Base-by-base conservation (phyloP, 2,797 vertebrate species). In the Lycodopsis pacificus region DNA sequence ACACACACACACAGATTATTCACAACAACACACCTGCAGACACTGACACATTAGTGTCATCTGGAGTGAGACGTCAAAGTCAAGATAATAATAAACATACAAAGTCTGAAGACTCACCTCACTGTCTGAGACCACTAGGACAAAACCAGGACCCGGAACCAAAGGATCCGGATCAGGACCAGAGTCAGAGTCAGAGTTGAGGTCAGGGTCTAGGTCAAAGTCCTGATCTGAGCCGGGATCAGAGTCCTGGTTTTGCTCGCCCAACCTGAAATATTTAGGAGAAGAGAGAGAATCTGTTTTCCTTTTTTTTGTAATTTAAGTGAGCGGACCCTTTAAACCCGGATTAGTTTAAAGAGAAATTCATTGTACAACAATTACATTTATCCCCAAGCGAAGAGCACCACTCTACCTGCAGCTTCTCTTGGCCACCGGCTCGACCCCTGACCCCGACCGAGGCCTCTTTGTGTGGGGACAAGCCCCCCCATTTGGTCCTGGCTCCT, bases 131-230 rank as follows among this genome's bases (percentile, higher is more conserved):
- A 79, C 62, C 67, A 93, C 89, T 34, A 93, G 77, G 53, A 92
- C 86, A 61, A 88, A 91, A 64, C 88, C 89, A n/a, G 82, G 75
- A 68, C 89, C 88, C 5, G 89, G 91, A 71, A 86, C 85, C 20
- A 62, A 30, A 1, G 66, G 12, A 59, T 73, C 80, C 0, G 69
- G 4, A 2, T 73, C 72, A 7, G 56, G 11, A 7, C 19, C 56
- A 8, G 58, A 9, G 54, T 67, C 75, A 1, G 65, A 25, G 40
- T 57, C 59, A 15, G 59, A 4, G 25, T 56, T n/a, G 12, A 32
- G 4, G 5, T 83, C 22, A 25, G 32, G 51, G n/a, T 40, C n/a
- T 9, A 8, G 13, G 10, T 46, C 25, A 6, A 25, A 20, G 1
- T 46, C 15, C 14, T 64, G 77, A 71, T 30, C 82, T 83, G 5